Percentiles rank a stretch among this genome's conserved stretches.
These are phyloP conservation scores for Hydrocynus forskahlii DNA, from an alignment of 2,797 vertebrate genomes.

Conservation along the genomic window DNA sequence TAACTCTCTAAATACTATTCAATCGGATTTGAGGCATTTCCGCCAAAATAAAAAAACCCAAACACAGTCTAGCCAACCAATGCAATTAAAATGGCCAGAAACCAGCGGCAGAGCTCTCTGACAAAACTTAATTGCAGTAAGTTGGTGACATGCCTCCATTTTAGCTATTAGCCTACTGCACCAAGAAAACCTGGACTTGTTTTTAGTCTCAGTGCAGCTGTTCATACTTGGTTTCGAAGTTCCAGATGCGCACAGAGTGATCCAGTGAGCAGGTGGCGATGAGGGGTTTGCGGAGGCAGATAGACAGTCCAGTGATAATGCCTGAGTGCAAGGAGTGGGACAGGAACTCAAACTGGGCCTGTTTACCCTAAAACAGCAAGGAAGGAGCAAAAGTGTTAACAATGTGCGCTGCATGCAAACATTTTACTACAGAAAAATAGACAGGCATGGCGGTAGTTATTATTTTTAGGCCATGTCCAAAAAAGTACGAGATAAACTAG, in stretches of 20 bases:
- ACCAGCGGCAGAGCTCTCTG: not conserved
- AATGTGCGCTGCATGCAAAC: not conserved
- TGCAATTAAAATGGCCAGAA: not conserved
- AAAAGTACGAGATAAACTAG: not conserved
- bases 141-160: not conserved
- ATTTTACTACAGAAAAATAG: not conserved
- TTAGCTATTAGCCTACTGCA: not conserved
- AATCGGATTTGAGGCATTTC: too few species aligned
- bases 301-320: conserved; percentile 86
- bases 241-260: conserved; percentile 92
- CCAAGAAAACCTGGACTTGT: not conserved
- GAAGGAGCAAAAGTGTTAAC: not conserved
- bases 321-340: conserved; percentile 86
- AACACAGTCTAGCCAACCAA: not conserved
- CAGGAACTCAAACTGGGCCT: conserved; percentile 84
- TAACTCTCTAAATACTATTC: not conserved
- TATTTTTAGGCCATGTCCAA: not conserved
- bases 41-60: not conserved
- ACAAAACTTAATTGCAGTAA: not conserved
- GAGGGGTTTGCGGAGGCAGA: conserved; percentile 88
- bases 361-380: conserved; percentile 74
- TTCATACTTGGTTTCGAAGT: conserved; percentile 90
- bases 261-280: conserved; percentile 92
- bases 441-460: not conserved
- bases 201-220: not conserved